phyloP scores from a whole-genome alignment of 2,113 vertebrate species.

The Morphnarchus princeps region DNA sequence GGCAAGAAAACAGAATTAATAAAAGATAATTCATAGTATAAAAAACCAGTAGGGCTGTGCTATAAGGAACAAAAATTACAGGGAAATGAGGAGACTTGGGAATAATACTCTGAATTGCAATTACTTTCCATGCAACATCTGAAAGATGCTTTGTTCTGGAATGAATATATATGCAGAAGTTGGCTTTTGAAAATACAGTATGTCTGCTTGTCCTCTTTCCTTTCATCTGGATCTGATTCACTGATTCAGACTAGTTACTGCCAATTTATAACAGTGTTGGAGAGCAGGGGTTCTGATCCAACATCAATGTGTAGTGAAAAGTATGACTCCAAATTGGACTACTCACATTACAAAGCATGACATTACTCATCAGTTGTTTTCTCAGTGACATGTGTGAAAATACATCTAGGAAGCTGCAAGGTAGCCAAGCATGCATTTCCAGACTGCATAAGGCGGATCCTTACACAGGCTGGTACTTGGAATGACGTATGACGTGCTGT shows the following conservation, averaged over 20 bases:
- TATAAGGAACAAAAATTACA: background rate
- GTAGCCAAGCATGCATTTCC: background rate
- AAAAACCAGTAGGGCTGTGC: background rate
- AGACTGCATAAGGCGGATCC: background rate
- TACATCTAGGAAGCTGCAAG: background rate
- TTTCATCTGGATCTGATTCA: background rate
- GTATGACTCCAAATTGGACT: background rate
- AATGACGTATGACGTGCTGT: background rate
- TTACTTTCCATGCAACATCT: background rate
- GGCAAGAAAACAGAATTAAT: background rate
- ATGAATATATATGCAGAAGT: background rate
- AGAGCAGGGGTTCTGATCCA: background rate
- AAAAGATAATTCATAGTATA: background rate
- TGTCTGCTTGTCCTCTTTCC: background rate
- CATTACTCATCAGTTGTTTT: background rate
- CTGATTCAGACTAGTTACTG: background rate
- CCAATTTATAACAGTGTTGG: background rate
- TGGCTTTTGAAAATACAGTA: background rate
- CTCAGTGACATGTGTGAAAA: rapidly evolving
- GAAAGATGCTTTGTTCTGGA: background rate
- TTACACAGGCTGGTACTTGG: background rate
- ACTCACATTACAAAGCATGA: background rate
- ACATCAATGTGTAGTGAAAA: background rate
- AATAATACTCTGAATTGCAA: background rate
- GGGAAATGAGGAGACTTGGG: background rate